Conservation (phyloP, 2,113 vertebrate species). For the Aepyceros melampus region DNA sequence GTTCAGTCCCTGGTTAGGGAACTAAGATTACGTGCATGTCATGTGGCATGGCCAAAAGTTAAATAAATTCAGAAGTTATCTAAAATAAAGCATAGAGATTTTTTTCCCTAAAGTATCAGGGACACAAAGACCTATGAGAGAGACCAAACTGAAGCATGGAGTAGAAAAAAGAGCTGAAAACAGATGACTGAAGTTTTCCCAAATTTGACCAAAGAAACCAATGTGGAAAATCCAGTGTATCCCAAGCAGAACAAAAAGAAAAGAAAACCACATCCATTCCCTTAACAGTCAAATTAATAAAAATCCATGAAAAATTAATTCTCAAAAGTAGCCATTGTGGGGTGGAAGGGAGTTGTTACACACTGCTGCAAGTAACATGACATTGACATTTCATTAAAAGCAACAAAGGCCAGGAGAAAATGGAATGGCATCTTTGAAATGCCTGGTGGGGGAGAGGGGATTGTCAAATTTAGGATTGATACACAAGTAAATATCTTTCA, state of each 20-base stretch:
- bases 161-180: neutral
- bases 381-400: neutral
- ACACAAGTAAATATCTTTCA: neutral
- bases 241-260: neutral
- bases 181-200: neutral
- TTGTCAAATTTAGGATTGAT: neutral
- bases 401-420: neutral
- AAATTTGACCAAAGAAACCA: neutral
- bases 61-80: neutral
- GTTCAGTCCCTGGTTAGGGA: neutral
- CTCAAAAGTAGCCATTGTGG: neutral
- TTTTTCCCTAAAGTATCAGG: neutral
- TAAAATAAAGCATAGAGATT: neutral
- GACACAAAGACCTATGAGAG: neutral
- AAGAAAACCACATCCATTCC: neutral
- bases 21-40: neutral
- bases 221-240: neutral
- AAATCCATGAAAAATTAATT: neutral
- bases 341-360: neutral
- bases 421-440: neutral
- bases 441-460: too few relatives aligned
- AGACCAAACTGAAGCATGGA: neutral
- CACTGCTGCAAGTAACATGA: neutral
- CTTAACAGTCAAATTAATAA: neutral
- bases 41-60: neutral